Evolutionary conservation across 2,113 vertebrate genomes (phyloP).

Genomic region (Ceyx melanurus): DNA sequence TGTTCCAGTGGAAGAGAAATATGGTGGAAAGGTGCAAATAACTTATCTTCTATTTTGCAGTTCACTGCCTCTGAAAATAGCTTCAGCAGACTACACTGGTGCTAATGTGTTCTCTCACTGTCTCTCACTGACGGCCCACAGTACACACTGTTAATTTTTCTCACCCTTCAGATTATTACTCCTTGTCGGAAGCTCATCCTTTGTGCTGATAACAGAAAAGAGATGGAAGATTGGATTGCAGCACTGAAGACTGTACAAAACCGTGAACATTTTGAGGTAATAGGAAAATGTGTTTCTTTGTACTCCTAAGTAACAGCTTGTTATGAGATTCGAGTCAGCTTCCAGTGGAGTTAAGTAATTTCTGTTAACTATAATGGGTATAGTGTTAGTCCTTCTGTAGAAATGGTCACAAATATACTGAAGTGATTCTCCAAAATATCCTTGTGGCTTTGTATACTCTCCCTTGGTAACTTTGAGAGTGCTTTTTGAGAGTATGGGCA

Average conservation of each 20-base stretch:
- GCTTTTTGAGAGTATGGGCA: not conserved
- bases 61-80: not conserved
- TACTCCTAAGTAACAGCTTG: not conserved
- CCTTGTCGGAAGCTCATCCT: slow-evolving; percentile 93
- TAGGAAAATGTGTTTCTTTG: not conserved
- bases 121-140: not conserved
- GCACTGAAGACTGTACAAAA: slow-evolving; percentile 91
- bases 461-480: not conserved
- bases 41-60: not conserved
- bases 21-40: not conserved
- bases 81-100: not conserved
- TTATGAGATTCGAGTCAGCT: not conserved
- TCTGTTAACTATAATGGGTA: not conserved
- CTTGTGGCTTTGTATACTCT: not conserved
- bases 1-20: not conserved
- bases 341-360: not conserved
- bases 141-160: not conserved
- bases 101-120: not conserved
- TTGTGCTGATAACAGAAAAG: slow-evolving; percentile 96
- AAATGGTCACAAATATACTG: not conserved
- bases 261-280: slow-evolving; percentile 93
- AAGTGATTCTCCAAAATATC: not conserved
- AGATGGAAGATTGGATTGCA: slow-evolving; percentile 99
- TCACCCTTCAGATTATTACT: slow-evolving; percentile 87
- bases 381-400: not conserved